phyloP scores from a whole-genome alignment of 2,888 invertebrate genomes.

The Seira sanloemensis region DNA sequence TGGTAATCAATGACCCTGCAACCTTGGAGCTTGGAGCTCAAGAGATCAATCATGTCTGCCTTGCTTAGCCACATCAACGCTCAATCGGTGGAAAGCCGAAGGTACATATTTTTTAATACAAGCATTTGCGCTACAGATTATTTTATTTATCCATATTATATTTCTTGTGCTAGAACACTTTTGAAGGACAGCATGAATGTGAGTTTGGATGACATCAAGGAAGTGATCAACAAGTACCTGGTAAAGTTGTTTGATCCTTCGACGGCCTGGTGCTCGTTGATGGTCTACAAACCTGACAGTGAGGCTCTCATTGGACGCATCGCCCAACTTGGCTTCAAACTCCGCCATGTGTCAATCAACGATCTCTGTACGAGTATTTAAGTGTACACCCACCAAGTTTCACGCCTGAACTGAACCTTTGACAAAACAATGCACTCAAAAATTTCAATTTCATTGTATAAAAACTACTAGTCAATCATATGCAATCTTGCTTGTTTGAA shows the following conservation, averaged over 20 bases:
- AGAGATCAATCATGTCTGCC: conserved; percentile 66
- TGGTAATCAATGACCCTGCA: conserved; percentile 73
- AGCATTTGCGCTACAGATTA: not conserved
- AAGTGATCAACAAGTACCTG: conserved; percentile 68
- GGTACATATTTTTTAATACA: conserved; percentile 62
- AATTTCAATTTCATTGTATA: not conserved
- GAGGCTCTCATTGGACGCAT: conserved; percentile 62
- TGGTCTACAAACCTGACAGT: conserved; percentile 62
- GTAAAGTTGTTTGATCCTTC: conserved; percentile 70
- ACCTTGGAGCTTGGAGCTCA: conserved; percentile 71
- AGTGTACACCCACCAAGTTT: not conserved
- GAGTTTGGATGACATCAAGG: conserved; percentile 69
- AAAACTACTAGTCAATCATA: not conserved
- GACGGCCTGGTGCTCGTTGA: conserved; percentile 67
- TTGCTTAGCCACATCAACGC: conserved; percentile 69
- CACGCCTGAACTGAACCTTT: not conserved
- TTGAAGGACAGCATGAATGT: conserved; percentile 71
- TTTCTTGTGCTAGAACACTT: conserved; percentile 57
- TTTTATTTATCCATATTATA: not conserved
- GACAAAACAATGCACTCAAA: not conserved
- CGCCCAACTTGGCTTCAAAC: conserved; percentile 62
- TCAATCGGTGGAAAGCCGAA: conserved; percentile 60
- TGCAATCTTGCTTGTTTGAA: not conserved
- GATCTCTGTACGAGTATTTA: conserved; percentile 49
- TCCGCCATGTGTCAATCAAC: conserved; percentile 33